Conservation (phyloP, 2,888 invertebrate genomes). For the Ptychoptera contaminata region DNA sequence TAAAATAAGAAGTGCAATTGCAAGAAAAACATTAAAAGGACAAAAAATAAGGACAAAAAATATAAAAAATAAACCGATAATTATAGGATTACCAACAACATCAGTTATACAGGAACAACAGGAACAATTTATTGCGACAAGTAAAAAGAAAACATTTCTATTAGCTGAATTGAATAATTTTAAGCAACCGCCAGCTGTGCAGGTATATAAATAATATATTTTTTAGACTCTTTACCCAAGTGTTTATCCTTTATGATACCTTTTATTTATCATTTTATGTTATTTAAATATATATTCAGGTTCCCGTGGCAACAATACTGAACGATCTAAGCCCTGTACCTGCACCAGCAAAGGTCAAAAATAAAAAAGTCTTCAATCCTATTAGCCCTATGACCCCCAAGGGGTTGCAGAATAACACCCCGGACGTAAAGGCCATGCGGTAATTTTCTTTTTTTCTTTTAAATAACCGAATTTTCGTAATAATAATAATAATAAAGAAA, state of each 20-base stretch:
- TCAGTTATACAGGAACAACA: constrained; percentile 7
- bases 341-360: constrained; percentile 14
- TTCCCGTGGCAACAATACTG: constrained; percentile 13
- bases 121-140: neutral
- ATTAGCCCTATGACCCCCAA: constrained; percentile 16
- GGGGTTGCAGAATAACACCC: constrained; percentile 15
- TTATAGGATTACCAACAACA: constrained; percentile 4
- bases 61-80: constrained; percentile 4
- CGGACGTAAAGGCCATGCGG: constrained; percentile 18
- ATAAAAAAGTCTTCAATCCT: constrained; percentile 12
- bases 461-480: neutral
- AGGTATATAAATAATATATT: too few relatives aligned
- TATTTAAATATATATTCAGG: constrained; percentile 4
- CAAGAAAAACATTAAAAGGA: neutral
- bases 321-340: constrained; percentile 15
- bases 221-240: too few relatives aligned
- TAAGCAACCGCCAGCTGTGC: constrained; percentile 12
- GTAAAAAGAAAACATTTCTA: constrained; percentile 11
- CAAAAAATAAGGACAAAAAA: constrained; percentile 5
- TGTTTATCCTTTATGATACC: too few relatives aligned
- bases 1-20: neutral
- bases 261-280: too few relatives aligned
- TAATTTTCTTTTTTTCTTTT: constrained; percentile 8
- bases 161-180: constrained; percentile 14
- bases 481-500: neutral